Evolutionary conservation across 1,140 invertebrate species (phyloP), one percentile per base, ranked within the genome.

Genomic region (Macrostomum lignano): DNA sequence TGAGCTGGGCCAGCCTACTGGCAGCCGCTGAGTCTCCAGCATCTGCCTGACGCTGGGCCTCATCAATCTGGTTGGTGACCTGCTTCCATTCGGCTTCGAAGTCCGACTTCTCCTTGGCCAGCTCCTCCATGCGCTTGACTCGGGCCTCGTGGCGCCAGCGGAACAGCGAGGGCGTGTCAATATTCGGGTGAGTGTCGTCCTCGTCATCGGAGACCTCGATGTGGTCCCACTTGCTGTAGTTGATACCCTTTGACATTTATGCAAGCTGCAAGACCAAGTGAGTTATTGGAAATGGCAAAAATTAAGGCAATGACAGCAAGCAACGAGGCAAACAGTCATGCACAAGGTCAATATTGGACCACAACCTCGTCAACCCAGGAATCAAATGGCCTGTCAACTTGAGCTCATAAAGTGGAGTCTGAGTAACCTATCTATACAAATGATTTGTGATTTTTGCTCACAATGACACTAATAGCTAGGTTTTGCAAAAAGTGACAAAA

Each of bases 181-280:
- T 91, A 51, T 96, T 96, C 29, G 88, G 88, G 65, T 98, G 88
- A 30, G 79, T 91, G 46, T 96, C 88, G 67, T 98, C 88, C 65
- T 98, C 88, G 66, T 98, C 88, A 60, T 98, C 88, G 19, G 84
- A 94, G 44, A 96, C 77, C 64, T 86, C 79, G 50, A 86, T 86
- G 54, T 82, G 69, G 51, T 82, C 82, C 78, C 78, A 84, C 52
- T 81, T 84, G 60, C 77, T 84, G 55, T 86, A 88, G 55, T 86
- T 46, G 20, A 52, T 24, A 28, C 14, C 14, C 26, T 15, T 28
- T 28, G 3, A 15, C 15, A 5, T 28, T 28, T n/a, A n/a, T n/a
- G n/a, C n/a, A n/a, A n/a, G n/a, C n/a, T n/a, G n/a, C n/a, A n/a
- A n/a, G 9, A 28, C 23, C 4, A 28, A 9, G 4, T 28, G 9